These are phyloP conservation scores for Onychomys torridus DNA, from an alignment of 2,797 vertebrate species.

Conservation along the genomic window DNA sequence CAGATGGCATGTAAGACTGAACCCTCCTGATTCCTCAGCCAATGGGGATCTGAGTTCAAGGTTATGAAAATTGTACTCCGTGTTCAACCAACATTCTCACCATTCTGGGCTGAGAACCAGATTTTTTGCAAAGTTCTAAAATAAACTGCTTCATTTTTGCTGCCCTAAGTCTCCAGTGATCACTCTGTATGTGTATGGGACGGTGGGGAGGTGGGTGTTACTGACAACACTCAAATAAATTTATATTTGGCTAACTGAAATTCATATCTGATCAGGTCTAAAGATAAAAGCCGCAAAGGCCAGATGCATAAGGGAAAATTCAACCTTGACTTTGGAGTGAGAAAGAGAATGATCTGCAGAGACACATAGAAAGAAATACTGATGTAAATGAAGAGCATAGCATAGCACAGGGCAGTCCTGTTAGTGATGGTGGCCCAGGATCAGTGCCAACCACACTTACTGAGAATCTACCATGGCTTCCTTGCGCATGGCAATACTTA, in stretches of 20 bases:
- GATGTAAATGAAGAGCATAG: constrained; percentile 49
- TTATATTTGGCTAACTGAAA: neutral
- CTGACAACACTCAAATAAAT: neutral
- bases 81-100: neutral
- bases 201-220: accelerated
- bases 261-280: constrained; percentile 1
- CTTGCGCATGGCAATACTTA: constrained; percentile 65
- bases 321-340: constrained; percentile 2
- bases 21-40: neutral
- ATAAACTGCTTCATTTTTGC: neutral
- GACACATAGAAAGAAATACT: constrained; percentile 66
- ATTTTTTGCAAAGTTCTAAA: neutral
- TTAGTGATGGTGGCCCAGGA: constrained; percentile 5
- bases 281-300: constrained; percentile 32
- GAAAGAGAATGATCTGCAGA: constrained; percentile 67
- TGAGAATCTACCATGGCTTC: constrained; percentile 76
- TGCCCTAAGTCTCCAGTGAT: neutral
- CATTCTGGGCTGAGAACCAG: neutral
- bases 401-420: constrained; percentile 59
- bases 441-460: neutral
- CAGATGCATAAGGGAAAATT: constrained; percentile 6
- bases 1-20: neutral
- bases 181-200: neutral
- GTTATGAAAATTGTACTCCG: neutral
- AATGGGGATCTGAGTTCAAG: neutral